These are phyloP conservation scores for Perca flavescens DNA, from an alignment of 2,113 vertebrate genomes.

Conservation along the genomic window DNA sequence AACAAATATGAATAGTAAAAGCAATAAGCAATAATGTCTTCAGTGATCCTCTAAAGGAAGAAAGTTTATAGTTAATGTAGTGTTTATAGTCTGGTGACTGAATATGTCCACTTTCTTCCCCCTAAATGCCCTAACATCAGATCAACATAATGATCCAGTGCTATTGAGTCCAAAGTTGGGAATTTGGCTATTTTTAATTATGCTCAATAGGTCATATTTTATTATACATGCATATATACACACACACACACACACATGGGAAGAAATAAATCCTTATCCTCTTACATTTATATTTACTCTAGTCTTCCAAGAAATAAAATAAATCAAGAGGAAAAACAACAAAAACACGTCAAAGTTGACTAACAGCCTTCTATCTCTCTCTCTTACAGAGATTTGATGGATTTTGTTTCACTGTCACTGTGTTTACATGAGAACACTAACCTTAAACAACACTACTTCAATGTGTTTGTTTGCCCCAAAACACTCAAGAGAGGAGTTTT, in stretches of 20 bases:
- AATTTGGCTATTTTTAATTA: not conserved
- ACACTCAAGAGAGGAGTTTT: not conserved
- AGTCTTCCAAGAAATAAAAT: not conserved
- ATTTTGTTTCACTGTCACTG: not conserved
- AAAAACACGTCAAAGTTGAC: not conserved
- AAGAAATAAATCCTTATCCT: not conserved
- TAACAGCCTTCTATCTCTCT: not conserved
- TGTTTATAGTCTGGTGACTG: not conserved
- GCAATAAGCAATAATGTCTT: not conserved
- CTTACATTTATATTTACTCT: not conserved
- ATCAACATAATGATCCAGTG: not conserved
- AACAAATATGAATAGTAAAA: constrained; percentile 34
- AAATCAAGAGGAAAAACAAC: not conserved
- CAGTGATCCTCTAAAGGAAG: constrained; percentile 6
- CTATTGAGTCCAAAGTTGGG: not conserved
- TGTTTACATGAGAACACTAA: not conserved
- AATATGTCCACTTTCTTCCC: not conserved
- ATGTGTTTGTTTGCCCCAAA: constrained; percentile 18
- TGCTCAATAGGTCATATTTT: not conserved
- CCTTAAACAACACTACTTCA: not conserved
- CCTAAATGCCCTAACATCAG: not conserved
- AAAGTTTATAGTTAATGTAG: constrained; percentile 1
- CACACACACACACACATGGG: not conserved
- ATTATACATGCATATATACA: not conserved
- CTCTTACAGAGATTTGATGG: not conserved